Conservation (phyloP, 2,113 vertebrate species). For the Paratilapia polleni region DNA sequence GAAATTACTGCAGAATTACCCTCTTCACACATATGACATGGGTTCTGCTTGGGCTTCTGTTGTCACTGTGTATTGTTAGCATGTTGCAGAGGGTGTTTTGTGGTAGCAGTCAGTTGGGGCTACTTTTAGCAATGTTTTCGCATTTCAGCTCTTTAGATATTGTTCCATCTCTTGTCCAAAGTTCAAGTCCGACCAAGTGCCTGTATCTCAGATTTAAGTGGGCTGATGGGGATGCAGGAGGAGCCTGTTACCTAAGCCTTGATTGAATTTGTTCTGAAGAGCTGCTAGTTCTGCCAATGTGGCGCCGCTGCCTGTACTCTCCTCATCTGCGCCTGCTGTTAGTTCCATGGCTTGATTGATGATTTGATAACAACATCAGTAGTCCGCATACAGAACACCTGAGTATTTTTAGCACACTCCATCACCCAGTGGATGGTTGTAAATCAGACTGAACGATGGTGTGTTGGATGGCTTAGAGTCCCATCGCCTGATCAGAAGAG, state of each 20-base stretch:
- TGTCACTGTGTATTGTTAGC: not conserved
- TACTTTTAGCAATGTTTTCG: not conserved
- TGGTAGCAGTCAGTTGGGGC: not conserved
- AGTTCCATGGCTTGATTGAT: conserved; percentile 27
- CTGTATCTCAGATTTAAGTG: conserved; percentile 29
- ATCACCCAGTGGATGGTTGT: not conserved
- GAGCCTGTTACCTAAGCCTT: conserved; percentile 43
- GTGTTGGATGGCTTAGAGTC: not conserved
- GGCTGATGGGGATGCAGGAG: conserved; percentile 14
- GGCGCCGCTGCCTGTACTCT: conserved; percentile 18
- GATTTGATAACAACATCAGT: conserved; percentile 35
- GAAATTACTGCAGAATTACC: not conserved
- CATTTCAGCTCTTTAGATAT: not conserved
- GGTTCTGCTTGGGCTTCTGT: not conserved
- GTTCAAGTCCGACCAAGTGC: not conserved
- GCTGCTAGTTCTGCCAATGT: conserved; percentile 37
- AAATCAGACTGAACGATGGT: not conserved
- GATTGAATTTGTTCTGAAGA: conserved; percentile 57
- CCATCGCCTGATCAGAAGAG: not conserved
- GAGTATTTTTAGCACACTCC: conserved; percentile 46
- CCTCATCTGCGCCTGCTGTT: conserved; percentile 1
- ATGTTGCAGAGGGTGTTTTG: not conserved
- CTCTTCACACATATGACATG: not conserved
- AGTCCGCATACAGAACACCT: conserved; percentile 33
- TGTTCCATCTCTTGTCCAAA: not conserved